These are phyloP conservation scores for Diphyllodes magnificus DNA, from an alignment of 2,113 vertebrate genomes.

Conservation along the genomic window DNA sequence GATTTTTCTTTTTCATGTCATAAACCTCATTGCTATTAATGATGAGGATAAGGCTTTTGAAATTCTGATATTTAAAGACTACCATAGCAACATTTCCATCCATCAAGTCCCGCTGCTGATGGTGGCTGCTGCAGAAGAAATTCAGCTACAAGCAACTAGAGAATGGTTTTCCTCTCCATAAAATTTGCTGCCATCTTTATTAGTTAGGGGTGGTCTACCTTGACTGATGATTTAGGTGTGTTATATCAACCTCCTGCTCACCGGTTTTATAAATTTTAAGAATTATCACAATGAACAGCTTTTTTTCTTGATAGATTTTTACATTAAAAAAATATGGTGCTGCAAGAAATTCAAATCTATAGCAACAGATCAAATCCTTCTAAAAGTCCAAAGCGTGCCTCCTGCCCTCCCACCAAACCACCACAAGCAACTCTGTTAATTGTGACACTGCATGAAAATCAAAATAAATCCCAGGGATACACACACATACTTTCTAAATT, in stretches of 20 bases:
- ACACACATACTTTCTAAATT: background rate
- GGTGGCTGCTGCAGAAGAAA: background rate
- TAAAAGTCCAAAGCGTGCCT: background rate
- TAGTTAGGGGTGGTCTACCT: background rate
- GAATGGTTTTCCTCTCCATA: background rate
- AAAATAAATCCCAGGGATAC: background rate
- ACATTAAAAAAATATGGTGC: background rate
- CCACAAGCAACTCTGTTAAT: background rate
- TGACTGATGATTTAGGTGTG: background rate
- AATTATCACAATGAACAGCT: background rate
- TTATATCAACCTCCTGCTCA: background rate
- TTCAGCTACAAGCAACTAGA: background rate
- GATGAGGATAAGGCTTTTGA: background rate
- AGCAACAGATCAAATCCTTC: background rate
- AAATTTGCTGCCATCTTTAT: background rate
- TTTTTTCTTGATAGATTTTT: background rate
- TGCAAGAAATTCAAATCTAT: background rate
- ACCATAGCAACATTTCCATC: background rate
- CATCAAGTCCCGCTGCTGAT: fast-evolving
- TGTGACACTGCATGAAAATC: background rate
- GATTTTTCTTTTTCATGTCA: background rate
- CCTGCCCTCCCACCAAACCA: background rate
- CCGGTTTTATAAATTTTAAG: background rate
- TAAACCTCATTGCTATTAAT: background rate
- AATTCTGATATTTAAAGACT: background rate